Base-by-base conservation (phyloP, 1,140 invertebrate genomes). In the Diprion similis region DNA sequence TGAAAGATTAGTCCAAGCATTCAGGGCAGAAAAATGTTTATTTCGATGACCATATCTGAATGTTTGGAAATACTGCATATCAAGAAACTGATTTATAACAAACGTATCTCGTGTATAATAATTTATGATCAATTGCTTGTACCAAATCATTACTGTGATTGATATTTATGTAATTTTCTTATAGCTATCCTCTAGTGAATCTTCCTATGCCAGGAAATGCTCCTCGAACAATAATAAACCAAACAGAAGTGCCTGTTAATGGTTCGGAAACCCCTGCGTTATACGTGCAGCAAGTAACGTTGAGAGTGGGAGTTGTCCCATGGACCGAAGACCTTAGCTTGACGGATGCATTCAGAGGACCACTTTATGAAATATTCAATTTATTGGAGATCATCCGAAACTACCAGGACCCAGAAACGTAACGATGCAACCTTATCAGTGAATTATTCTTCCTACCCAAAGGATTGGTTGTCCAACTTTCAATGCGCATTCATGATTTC, bases 281-380 rank as follows among this genome's bases (percentile, higher is more conserved):
- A 46, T 98, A 95, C 86, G 90, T 98, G 19, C 96, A 96, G 84
- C 95, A 96, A 89, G 93, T 96, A 72, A 89, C 93, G 46, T 84
- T 94, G 75, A 88, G 89, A 71, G 71, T 81, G n/a, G 91, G 94
- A 74, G 95, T 98, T 19, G 90, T 94, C 72, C 97, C 97, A 75
- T 98, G 97, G 97, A 91, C 90, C 69, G 89, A 91, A 75, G 92
- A 95, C 78, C 86, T 98, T 72, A 91, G 92, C 76, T 86, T 97
- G 76, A 93, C 93, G 81, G 97, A 98, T 91, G 96, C 96, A 67
- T 97, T 97, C 84, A 90, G 95, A 80, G 95, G 93, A 19, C 96
- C 97, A 46, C 88, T 98, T 1, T 92, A 93, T 80, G 94, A 96
- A 89, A 92, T 95, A 46, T 98, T 98, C 88, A 92, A 94, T 85